These are phyloP conservation scores for Digitonthophagus gazella DNA, from an alignment of 2,888 invertebrate genomes.

Conservation along the genomic window DNA sequence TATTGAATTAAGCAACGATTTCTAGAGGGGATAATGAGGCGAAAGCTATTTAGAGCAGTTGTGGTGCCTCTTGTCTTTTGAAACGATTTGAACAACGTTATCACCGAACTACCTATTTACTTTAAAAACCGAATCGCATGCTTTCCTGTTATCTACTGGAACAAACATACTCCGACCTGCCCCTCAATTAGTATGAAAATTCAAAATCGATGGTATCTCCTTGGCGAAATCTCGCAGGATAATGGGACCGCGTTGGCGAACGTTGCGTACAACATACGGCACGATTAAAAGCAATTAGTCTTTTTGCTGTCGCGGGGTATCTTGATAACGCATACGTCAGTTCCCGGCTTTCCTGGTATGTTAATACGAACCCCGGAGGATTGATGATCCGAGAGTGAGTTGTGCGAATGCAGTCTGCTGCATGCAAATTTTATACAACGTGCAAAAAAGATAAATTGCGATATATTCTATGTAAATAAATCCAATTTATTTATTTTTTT, in stretches of 20 bases:
- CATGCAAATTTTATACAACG: not conserved
- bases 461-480: too few species aligned
- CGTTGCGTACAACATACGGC: not conserved
- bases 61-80: too few species aligned
- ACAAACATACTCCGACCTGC: not conserved
- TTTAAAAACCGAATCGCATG: not conserved
- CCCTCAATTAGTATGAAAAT: not conserved
- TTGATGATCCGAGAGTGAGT: not conserved
- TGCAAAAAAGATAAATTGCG: not conserved
- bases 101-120: not conserved
- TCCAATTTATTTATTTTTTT: too few species aligned
- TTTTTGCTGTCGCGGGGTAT: conserved; percentile 13
- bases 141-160: not conserved
- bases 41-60: not conserved
- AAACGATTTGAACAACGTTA: too few species aligned
- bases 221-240: not conserved
- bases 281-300: conserved; percentile 20
- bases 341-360: not conserved
- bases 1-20: not conserved
- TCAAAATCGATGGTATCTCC: not conserved
- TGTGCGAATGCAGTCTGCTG: not conserved
- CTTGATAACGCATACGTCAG: conserved; percentile 13
- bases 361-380: not conserved
- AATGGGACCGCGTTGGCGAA: not conserved
- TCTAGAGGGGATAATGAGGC: not conserved